Evolutionary conservation across 2,797 vertebrate species (phyloP).

Genomic region (Chrysocyon brachyurus): DNA sequence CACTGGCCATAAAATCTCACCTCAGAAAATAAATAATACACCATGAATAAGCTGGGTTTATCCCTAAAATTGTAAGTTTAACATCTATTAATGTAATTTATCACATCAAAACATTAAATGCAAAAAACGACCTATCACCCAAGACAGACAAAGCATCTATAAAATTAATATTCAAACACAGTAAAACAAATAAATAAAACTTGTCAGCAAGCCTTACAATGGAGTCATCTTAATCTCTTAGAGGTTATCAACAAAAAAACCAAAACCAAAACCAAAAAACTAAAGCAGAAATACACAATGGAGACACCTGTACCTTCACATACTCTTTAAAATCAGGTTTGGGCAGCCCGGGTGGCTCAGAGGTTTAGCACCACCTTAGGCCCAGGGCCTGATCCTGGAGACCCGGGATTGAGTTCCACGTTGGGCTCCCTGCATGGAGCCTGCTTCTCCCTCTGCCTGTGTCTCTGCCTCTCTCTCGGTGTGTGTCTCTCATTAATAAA

Average conservation of each 20-base stretch:
- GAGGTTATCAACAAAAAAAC: not conserved
- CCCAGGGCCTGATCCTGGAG: too few species aligned
- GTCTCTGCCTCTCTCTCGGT: too few species aligned
- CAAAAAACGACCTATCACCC: not conserved
- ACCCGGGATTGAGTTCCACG: too few species aligned
- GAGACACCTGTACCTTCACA: not conserved
- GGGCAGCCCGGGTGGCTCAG: too few species aligned
- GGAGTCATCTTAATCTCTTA: not conserved
- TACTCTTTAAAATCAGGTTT: not conserved
- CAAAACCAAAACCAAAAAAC: not conserved
- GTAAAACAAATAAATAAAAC: not conserved
- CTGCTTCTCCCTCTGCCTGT: too few species aligned
- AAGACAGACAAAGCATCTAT: not conserved
- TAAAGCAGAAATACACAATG: not conserved
- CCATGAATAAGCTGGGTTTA: not conserved
- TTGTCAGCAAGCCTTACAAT: not conserved
- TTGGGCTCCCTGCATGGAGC: too few species aligned
- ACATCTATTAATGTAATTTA: not conserved
- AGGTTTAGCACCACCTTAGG: too few species aligned
- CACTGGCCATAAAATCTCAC: not conserved
- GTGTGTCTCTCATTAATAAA: too few species aligned
- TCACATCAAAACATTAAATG: not conserved
- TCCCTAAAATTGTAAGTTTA: not conserved
- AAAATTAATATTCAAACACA: not conserved
- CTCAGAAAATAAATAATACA: not conserved